These are phyloP conservation scores for Gila robusta DNA, from an alignment of 2,797 vertebrate species.

Conservation along the genomic window DNA sequence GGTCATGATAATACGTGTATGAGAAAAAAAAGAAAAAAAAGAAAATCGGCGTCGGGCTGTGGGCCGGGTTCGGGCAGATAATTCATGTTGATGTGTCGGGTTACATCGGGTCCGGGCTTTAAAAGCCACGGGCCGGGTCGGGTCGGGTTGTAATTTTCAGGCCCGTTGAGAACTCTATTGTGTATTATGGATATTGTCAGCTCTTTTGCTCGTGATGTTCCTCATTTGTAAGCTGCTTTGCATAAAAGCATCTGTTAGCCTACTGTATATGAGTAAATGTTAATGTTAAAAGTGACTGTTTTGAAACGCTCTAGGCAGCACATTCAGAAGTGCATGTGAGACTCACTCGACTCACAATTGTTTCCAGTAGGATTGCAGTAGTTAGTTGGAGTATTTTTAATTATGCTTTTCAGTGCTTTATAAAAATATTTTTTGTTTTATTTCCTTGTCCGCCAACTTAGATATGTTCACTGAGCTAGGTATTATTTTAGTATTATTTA, in stretches of 20 bases:
- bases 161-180: too few relatives aligned
- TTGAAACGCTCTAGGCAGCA: not conserved
- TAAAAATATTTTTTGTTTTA: too few relatives aligned
- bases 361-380: not conserved
- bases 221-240: conserved; percentile 10
- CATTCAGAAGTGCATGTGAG: not conserved
- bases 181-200: not conserved
- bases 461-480: not conserved
- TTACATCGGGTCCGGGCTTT: too few relatives aligned
- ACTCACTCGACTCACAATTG: not conserved
- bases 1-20: too few relatives aligned
- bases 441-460: not conserved
- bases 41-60: too few relatives aligned
- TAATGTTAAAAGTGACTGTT: not conserved
- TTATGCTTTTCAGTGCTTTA: not conserved
- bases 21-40: too few relatives aligned
- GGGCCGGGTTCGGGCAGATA: too few relatives aligned
- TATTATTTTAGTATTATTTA: not conserved
- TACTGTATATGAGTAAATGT: conserved; percentile 5
- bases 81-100: too few relatives aligned
- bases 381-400: not conserved
- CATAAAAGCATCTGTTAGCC: conserved; percentile 10
- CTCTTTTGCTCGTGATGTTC: not conserved
- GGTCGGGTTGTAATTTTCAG: too few relatives aligned
- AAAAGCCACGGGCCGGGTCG: too few relatives aligned